phyloP scores from a whole-genome alignment of 1,140 invertebrate genomes.

The Steinernema khuongi region DNA sequence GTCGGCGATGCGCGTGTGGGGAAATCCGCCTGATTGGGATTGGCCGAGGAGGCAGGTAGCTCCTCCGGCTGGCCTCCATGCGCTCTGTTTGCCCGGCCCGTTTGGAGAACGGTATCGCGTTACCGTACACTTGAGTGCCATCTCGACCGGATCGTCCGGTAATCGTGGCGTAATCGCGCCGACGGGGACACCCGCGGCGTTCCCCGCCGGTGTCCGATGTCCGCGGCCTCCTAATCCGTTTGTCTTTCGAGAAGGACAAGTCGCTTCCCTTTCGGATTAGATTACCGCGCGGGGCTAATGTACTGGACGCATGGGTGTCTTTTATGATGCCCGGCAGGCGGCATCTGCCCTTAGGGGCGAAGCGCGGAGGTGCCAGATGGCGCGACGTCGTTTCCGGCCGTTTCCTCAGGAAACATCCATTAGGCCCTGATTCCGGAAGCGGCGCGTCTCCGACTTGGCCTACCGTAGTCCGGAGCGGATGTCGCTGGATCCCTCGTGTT shows the following conservation, averaged over 20 bases:
- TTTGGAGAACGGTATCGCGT: not conserved
- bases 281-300: constrained; percentile 9
- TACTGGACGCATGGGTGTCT: not conserved
- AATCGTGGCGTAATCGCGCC: constrained; percentile 8
- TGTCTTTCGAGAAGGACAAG: not conserved
- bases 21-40: not conserved
- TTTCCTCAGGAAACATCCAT: constrained; percentile 11
- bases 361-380: not conserved
- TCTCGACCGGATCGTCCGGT: constrained; percentile 1
- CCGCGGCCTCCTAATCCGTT: not conserved
- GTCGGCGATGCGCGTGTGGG: not conserved
- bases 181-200: not conserved
- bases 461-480: not conserved
- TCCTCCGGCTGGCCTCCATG: not conserved
- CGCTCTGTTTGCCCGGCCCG: not conserved
- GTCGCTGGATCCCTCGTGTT: not conserved
- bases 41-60: not conserved
- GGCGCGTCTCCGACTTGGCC: not conserved
- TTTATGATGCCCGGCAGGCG: not conserved
- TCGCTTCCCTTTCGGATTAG: constrained; percentile 10
- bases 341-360: constrained; percentile 9
- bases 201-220: not conserved
- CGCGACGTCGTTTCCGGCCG: not conserved
- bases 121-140: not conserved
- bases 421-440: constrained; percentile 13